Conservation (phyloP, 2,797 vertebrate species). For the Limosa lapponica region DNA sequence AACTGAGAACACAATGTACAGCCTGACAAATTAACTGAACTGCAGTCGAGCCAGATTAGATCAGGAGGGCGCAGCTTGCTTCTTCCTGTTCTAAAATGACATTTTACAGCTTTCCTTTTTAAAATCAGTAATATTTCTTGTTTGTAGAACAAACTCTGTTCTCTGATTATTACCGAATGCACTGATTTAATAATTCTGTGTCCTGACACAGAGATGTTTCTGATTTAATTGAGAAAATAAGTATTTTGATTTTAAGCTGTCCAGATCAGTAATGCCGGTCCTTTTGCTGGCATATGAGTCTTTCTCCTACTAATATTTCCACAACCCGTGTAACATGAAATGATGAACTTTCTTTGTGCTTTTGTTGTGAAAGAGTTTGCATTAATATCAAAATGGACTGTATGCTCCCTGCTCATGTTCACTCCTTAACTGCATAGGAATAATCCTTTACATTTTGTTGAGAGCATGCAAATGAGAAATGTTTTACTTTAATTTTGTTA, state of each 20-base stretch:
- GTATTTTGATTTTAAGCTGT: not conserved
- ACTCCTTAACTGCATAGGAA: not conserved
- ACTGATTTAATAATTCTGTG: not conserved
- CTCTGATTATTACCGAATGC: not conserved
- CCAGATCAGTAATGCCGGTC: not conserved
- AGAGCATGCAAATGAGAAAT: not conserved
- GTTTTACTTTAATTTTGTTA: not conserved
- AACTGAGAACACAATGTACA: not conserved
- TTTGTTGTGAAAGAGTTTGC: not conserved
- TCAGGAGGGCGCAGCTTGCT: not conserved
- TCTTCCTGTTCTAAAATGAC: not conserved
- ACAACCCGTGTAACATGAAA: not conserved
- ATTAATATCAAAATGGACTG: not conserved
- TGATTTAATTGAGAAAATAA: not conserved
- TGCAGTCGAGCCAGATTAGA: not conserved
- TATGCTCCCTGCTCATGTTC: not conserved
- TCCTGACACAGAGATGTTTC: not conserved
- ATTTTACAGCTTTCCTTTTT: not conserved
- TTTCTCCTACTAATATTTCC: not conserved
- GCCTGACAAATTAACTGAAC: not conserved
- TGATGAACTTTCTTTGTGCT: not conserved
- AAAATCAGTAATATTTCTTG: not conserved
- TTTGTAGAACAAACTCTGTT: not conserved
- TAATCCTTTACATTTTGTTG: not conserved
- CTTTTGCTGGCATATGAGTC: not conserved